Base-by-base conservation (phyloP, 1,140 invertebrate genomes). In the Choristoneura fumiferana region DNA sequence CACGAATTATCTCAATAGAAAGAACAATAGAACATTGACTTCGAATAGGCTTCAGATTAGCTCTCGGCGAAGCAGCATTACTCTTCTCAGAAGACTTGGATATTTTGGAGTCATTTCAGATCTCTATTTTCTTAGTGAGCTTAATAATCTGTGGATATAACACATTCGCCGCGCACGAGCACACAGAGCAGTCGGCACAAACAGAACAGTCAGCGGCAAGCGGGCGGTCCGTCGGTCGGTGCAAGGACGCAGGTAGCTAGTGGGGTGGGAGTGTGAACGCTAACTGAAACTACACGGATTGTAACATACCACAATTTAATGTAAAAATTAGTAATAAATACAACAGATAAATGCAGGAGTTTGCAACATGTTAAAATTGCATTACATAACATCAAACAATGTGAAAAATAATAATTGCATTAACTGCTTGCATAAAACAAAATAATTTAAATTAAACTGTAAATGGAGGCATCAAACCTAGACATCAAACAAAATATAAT, bases 271-370 rank as follows among this genome's bases (percentile, higher is more conserved):
- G 73, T 75, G 76, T 78, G 76, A 78, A 73, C 73, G 77, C 76
- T 83, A 80, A 89, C 84, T 86, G 86, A 89, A 89, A 89, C 86
- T 89, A 89, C 86, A 87, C 77, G 75, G 74, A 74, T 90, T 90
- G 89, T 90, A 90, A 90, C 89, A 90, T 90, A 90, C 84, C 88
- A 90, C 89, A 90, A 90, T 90, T 90, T 90, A 90, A 90, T 90
- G 89, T 90, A 90, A 90, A 90, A 90, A 90, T 90, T 90, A 90
- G 89, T 90, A 90, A 90, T 90, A 90, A 90, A 90, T 90, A 90
- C 89, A 90, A 90, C 86, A 90, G 86, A 90, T 90, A 90, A 90
- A 90, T 90, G 89, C 89, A 90, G 89, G 86, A 89, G 84, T 87
- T 89, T 87, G 87, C 87, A 89, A 89, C 78, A 84, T 82, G 84